Conservation (phyloP, 2,888 invertebrate species). For the Periphyllus acericola region DNA sequence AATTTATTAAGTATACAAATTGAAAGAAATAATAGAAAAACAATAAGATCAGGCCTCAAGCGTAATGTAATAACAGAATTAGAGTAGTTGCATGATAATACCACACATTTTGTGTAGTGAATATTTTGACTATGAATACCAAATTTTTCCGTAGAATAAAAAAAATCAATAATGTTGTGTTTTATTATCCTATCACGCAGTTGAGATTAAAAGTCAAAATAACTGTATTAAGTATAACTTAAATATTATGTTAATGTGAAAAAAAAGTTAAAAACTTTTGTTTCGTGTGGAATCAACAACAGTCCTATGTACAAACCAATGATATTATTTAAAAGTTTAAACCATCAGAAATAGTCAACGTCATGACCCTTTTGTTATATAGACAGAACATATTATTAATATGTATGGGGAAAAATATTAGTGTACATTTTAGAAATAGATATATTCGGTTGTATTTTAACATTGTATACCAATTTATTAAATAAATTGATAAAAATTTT, state of each 20-base stretch:
- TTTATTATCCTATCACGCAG: neutral
- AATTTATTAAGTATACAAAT: neutral
- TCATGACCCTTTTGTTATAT: neutral
- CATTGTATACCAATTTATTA: too few species aligned
- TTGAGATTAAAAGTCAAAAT: neutral
- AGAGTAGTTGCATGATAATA: slow-evolving; percentile 47
- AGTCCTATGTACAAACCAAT: neutral
- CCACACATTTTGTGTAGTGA: neutral
- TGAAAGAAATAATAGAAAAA: neutral
- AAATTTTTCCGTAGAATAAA: slow-evolving; percentile 8
- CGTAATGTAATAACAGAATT: slow-evolving; percentile 5
- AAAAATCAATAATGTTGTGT: neutral
- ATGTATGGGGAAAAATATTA: neutral
- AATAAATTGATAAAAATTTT: too few species aligned
- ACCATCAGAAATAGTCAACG: neutral
- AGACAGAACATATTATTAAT: too few species aligned
- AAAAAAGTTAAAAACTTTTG: neutral
- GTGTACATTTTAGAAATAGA: neutral
- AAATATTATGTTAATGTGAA: neutral
- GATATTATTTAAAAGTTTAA: neutral
- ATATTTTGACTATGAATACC: neutral
- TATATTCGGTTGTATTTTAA: neutral
- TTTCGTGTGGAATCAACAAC: neutral
- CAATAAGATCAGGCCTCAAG: neutral
- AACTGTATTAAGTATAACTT: neutral